These are phyloP conservation scores for Artemisiospiza belli DNA, from an alignment of 2,113 vertebrate species.

Conservation along the genomic window DNA sequence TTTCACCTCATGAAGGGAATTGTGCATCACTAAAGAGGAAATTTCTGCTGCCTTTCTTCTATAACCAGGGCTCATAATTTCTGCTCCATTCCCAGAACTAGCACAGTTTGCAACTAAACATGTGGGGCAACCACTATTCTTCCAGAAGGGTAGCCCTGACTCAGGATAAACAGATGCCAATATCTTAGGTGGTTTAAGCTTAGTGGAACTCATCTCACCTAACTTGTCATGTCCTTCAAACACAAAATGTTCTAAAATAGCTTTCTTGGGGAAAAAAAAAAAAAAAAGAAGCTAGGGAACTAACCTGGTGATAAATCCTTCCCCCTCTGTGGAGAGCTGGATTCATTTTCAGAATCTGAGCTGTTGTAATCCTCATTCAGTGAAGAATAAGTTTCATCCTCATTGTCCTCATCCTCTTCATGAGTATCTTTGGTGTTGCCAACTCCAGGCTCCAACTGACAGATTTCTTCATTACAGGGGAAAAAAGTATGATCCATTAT, in stretches of 20 bases:
- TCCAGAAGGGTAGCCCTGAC: background rate
- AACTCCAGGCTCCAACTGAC: background rate
- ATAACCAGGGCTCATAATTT: background rate
- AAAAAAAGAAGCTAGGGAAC: background rate
- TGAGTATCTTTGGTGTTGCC: accelerated
- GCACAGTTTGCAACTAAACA: background rate
- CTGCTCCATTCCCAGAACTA: background rate
- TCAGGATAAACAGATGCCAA: background rate
- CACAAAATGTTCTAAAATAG: background rate
- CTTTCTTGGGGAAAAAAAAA: background rate
- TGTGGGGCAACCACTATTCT: background rate
- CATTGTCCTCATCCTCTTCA: background rate
- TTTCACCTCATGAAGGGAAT: background rate
- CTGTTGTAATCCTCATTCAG: background rate
- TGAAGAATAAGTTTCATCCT: background rate
- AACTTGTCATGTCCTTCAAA: background rate
- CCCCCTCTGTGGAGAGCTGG: background rate
- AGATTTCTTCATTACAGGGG: background rate
- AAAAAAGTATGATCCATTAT: background rate
- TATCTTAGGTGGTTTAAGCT: background rate
- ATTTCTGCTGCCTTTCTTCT: background rate
- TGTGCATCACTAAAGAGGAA: accelerated
- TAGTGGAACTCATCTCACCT: background rate
- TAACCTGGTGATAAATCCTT: constrained; percentile 57
- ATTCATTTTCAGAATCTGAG: constrained; percentile 42